These are phyloP conservation scores for Elephantulus edwardii DNA, from an alignment of 2,113 vertebrate species.

Conservation along the genomic window DNA sequence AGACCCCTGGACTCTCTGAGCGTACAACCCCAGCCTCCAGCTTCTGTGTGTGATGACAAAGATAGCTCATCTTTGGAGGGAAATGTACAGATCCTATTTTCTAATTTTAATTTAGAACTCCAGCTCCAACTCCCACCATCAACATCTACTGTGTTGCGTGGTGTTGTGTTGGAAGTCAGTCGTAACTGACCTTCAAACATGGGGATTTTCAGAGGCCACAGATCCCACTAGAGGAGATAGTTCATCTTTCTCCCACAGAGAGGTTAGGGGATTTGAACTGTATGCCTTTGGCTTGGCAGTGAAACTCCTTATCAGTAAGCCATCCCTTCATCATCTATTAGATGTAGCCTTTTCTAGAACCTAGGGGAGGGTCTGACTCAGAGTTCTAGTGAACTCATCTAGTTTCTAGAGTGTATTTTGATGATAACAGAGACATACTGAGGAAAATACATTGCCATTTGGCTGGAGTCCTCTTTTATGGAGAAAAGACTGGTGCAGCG, in stretches of 20 bases:
- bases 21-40: not conserved
- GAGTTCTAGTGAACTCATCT: not conserved
- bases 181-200: too few relatives aligned
- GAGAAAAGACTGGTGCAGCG: not conserved
- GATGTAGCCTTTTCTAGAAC: conserved; percentile 27
- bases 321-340: too few relatives aligned
- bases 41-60: not conserved
- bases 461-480: conserved; percentile 16
- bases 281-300: too few relatives aligned
- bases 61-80: not conserved
- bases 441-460: conserved; percentile 52
- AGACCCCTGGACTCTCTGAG: not conserved
- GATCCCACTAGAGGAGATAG: too few relatives aligned
- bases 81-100: not conserved
- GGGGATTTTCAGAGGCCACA: too few relatives aligned
- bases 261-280: too few relatives aligned
- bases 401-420: conserved; percentile 21
- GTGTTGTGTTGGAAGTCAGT: too few relatives aligned
- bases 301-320: too few relatives aligned
- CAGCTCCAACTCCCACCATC: conserved; percentile 2
- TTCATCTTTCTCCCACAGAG: too few relatives aligned
- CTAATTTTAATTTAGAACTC: conserved; percentile 43
- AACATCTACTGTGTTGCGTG: too few relatives aligned
- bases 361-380: not conserved
- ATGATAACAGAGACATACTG: conserved; percentile 43